Evolutionary conservation across 2,113 vertebrate species (phyloP), one percentile per base, ranked within the genome.

Genomic region (Takifugu bimaculatus): DNA sequence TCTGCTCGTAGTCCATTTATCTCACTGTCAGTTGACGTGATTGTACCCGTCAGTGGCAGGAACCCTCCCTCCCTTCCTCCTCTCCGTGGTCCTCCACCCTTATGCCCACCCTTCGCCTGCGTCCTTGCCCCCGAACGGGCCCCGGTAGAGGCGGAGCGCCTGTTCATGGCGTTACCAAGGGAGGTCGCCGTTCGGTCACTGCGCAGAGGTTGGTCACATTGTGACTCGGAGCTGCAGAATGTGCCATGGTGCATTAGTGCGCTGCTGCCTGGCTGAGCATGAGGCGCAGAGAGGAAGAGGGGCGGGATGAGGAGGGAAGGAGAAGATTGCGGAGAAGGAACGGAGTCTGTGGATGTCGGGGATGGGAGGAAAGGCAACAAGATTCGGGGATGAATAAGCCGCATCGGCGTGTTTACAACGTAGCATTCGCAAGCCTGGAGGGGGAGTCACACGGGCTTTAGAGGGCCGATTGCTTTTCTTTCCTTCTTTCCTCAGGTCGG

Each of bases 241-340:
- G 83, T 91, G 91, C 86, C 89, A 90, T 72, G 74, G 75, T 88
- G 84, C 85, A 91, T 93, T 93, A 92, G 84, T 65, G 4, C 81
- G 66, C 73, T 77, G 79, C 69, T 57, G 85, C 84, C 77, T 83
- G 76, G 84, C 73, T 87, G 82, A 85, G 65, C 79, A 79, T 62
- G 67, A 70, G 54, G 62, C 57, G 59, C 29, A 62, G 56, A 55
- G 45, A 55, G 65, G 60, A 25, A 45, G 35, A 63, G 62, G 62
- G 72, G 45, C 15, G 52, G 13, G 27, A 10, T 3, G 7, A 50
- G 15, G 47, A 58, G n/a, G 47, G 63, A n/a, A 50, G 44, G 7
- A n/a, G 2, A 42, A 57, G 47, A 15, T n/a, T 49, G 26, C 6
- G 27, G 35, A 45, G n/a, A 26, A 70, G 64, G 70, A 20, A 50